Evolutionary conservation across 2,888 invertebrate genomes (phyloP).

Genomic region (Heliconius ethilla): DNA sequence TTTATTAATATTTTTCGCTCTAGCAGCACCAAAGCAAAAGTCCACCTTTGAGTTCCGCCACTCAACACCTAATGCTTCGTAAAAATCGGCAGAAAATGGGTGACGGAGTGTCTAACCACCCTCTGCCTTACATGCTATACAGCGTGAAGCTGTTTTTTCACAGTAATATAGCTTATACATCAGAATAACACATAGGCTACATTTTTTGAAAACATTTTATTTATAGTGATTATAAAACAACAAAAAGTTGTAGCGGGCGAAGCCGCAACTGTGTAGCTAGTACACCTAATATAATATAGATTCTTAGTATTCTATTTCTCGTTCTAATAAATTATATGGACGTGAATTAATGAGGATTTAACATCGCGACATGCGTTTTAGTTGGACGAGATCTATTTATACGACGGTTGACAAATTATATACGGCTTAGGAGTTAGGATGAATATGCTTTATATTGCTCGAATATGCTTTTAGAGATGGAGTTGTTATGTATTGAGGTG

Average conservation of each 20-base stretch:
- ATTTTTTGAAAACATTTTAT: too few relatives aligned
- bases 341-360: conserved; percentile 73
- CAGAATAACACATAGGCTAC: too few relatives aligned
- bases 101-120: too few relatives aligned
- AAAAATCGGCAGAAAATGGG: too few relatives aligned
- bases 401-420: conserved; percentile 19
- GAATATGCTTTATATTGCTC: conserved; percentile 4
- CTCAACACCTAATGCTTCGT: too few relatives aligned
- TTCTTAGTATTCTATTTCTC: conserved; percentile 53
- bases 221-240: too few relatives aligned
- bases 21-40: too few relatives aligned
- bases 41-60: too few relatives aligned
- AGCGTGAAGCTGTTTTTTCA: too few relatives aligned
- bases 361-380: conserved; percentile 59
- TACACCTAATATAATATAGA: conserved; percentile 2
- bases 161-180: too few relatives aligned
- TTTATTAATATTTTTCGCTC: too few relatives aligned
- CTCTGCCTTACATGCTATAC: too few relatives aligned
- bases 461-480: not conserved
- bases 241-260: not conserved
- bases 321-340: conserved; percentile 66
- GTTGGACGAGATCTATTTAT: conserved; percentile 15
- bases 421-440: not conserved
- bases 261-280: not conserved
- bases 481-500: not conserved